A percentile compares a stretch with the other conserved stretches of the same genome.
Evolutionary conservation across 2,113 vertebrate species (phyloP).

Genomic region (Rhinichthys klamathensis): DNA sequence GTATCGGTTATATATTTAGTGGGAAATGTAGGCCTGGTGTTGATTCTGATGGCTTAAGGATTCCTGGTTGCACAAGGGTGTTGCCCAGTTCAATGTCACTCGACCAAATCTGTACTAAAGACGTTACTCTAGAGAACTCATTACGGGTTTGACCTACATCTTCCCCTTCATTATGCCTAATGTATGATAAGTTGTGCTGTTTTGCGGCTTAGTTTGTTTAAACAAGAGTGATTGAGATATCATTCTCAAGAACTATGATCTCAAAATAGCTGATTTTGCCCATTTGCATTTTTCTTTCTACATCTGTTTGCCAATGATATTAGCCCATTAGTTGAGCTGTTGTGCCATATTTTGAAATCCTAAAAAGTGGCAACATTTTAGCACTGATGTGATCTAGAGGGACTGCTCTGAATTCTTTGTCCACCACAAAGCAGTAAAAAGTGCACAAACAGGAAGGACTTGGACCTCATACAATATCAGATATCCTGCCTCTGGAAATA

Average conservation of each 20-base stretch:
- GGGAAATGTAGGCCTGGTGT: background rate
- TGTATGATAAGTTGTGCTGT: background rate
- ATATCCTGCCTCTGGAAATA: slow-evolving; percentile 8
- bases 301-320: background rate
- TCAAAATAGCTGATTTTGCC: background rate
- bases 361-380: background rate
- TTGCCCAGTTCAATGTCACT: slow-evolving; percentile 22
- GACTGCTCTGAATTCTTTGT: background rate
- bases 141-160: slow-evolving; percentile 46
- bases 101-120: slow-evolving; percentile 32
- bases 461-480: slow-evolving; percentile 11
- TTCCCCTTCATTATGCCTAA: slow-evolving; percentile 22
- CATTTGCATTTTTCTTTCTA: background rate
- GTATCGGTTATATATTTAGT: background rate
- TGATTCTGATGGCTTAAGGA: slow-evolving; percentile 30
- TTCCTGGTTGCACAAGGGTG: slow-evolving; percentile 36
- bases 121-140: slow-evolving; percentile 23
- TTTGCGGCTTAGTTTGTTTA: background rate
- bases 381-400: background rate
- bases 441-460: slow-evolving; percentile 34
- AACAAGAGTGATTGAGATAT: background rate
- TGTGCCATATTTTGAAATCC: background rate
- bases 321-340: background rate
- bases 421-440: background rate
- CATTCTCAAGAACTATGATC: background rate